phyloP scores from a whole-genome alignment of 2,113 vertebrate genomes.

The Clarias magur region DNA sequence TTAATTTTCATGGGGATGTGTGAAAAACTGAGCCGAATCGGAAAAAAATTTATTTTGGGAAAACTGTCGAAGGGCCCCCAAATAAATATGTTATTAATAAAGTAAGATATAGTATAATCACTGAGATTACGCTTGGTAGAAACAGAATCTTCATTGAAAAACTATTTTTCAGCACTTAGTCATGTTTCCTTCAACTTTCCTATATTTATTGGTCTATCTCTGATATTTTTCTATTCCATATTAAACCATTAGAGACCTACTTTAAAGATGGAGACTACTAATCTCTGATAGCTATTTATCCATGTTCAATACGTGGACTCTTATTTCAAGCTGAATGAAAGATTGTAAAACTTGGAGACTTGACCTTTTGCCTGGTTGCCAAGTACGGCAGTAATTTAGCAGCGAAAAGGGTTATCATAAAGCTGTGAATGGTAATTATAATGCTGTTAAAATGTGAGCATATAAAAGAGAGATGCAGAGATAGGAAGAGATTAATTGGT shows the following conservation, averaged over 20 bases:
- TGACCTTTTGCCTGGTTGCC: conserved; percentile 10
- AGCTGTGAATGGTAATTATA: neutral
- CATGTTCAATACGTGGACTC: neutral
- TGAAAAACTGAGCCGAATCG: too few species aligned
- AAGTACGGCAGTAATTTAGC: conserved; percentile 14
- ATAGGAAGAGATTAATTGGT: neutral
- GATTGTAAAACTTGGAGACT: conserved; percentile 15
- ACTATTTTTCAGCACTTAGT: neutral
- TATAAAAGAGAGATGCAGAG: neutral
- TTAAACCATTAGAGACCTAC: conserved; percentile 23
- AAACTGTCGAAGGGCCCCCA: too few species aligned
- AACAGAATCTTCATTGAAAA: neutral
- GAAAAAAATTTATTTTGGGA: too few species aligned
- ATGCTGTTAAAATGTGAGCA: neutral
- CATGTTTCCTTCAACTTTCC: neutral
- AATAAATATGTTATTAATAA: too few species aligned
- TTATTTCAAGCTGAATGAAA: conserved; percentile 18
- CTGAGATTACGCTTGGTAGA: too few species aligned
- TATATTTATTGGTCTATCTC: neutral
- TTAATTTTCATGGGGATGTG: too few species aligned
- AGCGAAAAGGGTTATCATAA: neutral
- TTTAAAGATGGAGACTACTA: neutral
- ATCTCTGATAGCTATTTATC: conserved; percentile 24
- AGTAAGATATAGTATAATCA: too few species aligned
- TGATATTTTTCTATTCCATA: neutral